Percentiles rank a stretch among this genome's conserved stretches.
Conservation (phyloP, 2,113 vertebrate genomes). For the Hippocampus abdominalis region DNA sequence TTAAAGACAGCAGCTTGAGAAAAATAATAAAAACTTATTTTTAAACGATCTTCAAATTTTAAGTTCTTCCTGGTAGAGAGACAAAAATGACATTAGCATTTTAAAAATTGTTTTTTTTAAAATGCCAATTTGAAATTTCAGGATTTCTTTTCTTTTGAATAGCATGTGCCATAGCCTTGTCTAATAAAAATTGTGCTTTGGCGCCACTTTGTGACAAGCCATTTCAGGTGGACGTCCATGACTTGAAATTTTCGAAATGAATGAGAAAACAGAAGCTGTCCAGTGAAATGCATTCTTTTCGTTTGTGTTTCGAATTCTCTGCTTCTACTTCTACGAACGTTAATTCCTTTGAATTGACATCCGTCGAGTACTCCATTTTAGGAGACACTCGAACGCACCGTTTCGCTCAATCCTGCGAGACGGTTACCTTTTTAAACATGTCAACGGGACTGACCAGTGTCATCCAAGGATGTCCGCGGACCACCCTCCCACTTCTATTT, state of each 20-base stretch:
- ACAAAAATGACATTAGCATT: no score
- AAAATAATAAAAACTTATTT: no score
- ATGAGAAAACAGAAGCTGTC: not conserved
- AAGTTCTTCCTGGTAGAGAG: no score
- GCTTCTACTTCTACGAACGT: constrained; percentile 55
- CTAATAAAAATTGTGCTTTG: no score
- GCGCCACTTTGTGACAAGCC: no score
- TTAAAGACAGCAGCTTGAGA: no score
- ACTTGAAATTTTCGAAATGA: not conserved
- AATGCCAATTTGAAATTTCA: no score
- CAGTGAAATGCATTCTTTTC: not conserved
- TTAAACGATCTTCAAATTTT: no score
- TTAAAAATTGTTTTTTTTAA: no score
- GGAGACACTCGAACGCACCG: constrained; percentile 40
- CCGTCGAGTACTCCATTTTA: constrained; percentile 27
- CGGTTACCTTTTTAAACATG: not conserved
- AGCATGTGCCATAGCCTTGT: no score
- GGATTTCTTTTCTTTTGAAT: no score
- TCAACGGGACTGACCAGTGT: not conserved
- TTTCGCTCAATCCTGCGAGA: constrained; percentile 16
- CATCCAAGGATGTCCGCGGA: constrained; percentile 27
- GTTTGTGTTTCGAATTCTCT: not conserved
- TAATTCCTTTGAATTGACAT: constrained; percentile 60
- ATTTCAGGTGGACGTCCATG: no score
- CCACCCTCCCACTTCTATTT: constrained; percentile 52